These are phyloP conservation scores for Callopanchax toddi DNA, from an alignment of 2,113 vertebrate genomes.

Conservation along the genomic window DNA sequence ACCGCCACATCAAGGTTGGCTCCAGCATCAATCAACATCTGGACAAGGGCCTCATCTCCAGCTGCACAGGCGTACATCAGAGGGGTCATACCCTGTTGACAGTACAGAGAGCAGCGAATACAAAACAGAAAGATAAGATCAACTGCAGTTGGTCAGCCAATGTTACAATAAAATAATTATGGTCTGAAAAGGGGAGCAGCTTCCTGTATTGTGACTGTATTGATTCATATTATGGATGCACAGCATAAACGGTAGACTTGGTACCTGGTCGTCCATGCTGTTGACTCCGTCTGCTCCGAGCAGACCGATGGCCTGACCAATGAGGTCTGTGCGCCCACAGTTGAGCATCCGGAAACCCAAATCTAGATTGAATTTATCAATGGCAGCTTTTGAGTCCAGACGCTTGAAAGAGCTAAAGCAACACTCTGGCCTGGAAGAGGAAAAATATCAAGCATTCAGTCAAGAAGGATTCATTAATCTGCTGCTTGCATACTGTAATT, in stretches of 20 bases:
- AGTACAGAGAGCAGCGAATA: conserved; percentile 3
- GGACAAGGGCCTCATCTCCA: conserved; percentile 97
- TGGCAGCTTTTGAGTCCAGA: conserved; percentile 92
- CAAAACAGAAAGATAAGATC: conserved; percentile 1
- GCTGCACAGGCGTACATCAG: conserved; percentile 97
- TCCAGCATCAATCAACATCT: conserved; percentile 96
- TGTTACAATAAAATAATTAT: not conserved
- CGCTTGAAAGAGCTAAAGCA: conserved; percentile 96
- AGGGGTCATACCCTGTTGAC: conserved; percentile 96
- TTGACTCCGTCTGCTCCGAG: conserved; percentile 93
- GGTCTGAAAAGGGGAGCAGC: not conserved
- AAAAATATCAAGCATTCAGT: not conserved
- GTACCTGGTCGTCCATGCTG: conserved; percentile 97
- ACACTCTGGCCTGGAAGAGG: conserved; percentile 86
- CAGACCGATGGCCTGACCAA: conserved; percentile 90
- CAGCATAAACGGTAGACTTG: not conserved
- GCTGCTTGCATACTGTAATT: too few relatives aligned
- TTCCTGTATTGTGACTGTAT: too few relatives aligned
- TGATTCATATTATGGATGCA: too few relatives aligned
- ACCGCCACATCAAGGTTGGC: conserved; percentile 88
- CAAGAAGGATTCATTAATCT: not conserved
- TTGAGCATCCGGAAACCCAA: conserved; percentile 97
- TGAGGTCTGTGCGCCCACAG: conserved; percentile 95
- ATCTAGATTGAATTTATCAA: conserved; percentile 94
- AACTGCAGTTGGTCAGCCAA: not conserved